phyloP scores from a whole-genome alignment of 2,797 vertebrate species.

The Labroides dimidiatus region DNA sequence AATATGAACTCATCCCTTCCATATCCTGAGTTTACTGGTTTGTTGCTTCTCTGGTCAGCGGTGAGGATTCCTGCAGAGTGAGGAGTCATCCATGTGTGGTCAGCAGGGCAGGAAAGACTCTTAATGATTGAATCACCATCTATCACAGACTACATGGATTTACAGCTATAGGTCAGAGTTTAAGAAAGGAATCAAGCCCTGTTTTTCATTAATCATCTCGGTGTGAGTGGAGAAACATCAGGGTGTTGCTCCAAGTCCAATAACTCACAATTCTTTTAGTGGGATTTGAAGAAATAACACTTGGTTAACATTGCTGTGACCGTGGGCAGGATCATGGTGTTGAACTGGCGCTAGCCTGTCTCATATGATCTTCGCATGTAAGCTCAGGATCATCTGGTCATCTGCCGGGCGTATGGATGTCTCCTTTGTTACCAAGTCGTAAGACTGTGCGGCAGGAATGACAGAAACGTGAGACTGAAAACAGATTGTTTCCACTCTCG shows the following conservation, averaged over 20 bases:
- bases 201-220: conserved; percentile 26
- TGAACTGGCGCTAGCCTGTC: conserved; percentile 22
- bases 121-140: conserved; percentile 28
- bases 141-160: conserved; percentile 19
- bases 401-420: conserved; percentile 21
- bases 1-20: conserved; percentile 20
- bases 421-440: conserved; percentile 17
- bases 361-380: conserved; percentile 35
- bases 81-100: conserved; percentile 28
- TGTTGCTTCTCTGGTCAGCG: conserved; percentile 32
- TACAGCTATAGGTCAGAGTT: conserved; percentile 30
- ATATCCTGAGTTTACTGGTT: not conserved
- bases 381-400: conserved; percentile 30
- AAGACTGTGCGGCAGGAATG: conserved; percentile 46
- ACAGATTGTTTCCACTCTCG: conserved; percentile 36
- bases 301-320: conserved; percentile 2
- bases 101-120: conserved; percentile 23
- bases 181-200: conserved; percentile 12
- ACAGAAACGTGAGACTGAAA: conserved; percentile 50
- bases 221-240: conserved; percentile 6
- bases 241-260: conserved; percentile 8
- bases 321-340: not conserved
- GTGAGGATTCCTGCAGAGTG: conserved; percentile 34
- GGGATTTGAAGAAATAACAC: conserved; percentile 23
- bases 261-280: conserved; percentile 17